phyloP scores from a whole-genome alignment of 2,888 invertebrate genomes.

The Drosophila putrida region DNA sequence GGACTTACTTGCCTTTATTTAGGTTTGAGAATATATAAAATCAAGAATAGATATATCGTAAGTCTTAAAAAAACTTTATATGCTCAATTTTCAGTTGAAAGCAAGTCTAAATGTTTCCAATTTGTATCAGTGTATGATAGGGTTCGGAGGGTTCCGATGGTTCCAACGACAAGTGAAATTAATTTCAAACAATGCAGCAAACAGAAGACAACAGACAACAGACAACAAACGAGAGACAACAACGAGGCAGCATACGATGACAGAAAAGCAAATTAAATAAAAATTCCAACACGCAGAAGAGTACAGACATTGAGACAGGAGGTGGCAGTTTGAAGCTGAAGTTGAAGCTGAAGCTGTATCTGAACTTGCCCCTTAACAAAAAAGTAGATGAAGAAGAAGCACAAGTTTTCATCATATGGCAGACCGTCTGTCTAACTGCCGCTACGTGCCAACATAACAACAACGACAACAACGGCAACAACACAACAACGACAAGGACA shows the following conservation, averaged over 20 bases:
- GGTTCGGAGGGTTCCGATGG: conserved; percentile 33
- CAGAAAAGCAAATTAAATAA: conserved; percentile 75
- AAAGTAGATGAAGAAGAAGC: background rate
- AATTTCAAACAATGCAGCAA: conserved; percentile 81
- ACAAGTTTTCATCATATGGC: conserved; percentile 59
- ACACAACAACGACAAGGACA: background rate
- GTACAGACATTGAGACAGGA: conserved; percentile 40
- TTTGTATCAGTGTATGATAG: conserved; percentile 24
- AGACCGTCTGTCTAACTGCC: conserved; percentile 51
- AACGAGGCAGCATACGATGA: conserved; percentile 45
- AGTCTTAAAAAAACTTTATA: no score
- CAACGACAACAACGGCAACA: conserved; percentile 9
- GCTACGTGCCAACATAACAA: conserved; percentile 50
- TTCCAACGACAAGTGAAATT: conserved; percentile 76
- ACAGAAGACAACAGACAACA: conserved; percentile 66
- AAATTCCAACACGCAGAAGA: conserved; percentile 70
- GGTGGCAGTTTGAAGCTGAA: conserved; percentile 19
- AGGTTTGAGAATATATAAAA: no score
- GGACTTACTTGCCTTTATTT: no score
- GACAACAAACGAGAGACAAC: conserved; percentile 12
- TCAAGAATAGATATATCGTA: no score
- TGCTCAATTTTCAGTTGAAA: no score
- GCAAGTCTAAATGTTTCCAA: background rate
- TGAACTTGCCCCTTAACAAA: conserved; percentile 17
- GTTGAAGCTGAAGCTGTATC: conserved; percentile 6